Conservation (phyloP, 2,797 vertebrate species). For the Natrix natrix region DNA sequence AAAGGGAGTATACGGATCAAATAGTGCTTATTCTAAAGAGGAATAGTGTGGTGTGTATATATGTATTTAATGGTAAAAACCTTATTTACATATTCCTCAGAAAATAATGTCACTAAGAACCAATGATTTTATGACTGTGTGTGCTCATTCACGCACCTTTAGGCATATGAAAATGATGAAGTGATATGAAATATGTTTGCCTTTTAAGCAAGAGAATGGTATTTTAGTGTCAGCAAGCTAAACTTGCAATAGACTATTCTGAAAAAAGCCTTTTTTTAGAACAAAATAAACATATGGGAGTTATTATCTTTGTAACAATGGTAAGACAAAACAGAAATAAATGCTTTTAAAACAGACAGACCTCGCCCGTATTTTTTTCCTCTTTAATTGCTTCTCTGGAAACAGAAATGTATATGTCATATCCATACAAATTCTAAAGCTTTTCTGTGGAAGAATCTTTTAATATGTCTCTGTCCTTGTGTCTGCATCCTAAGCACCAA, state of each 20-base stretch:
- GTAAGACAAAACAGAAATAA: constrained; percentile 48
- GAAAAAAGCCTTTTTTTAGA: constrained; percentile 27
- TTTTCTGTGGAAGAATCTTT: constrained; percentile 21
- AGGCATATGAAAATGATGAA: not conserved
- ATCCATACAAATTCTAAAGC: constrained; percentile 46
- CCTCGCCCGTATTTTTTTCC: constrained; percentile 16
- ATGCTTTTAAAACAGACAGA: constrained; percentile 41
- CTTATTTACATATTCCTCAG: not conserved
- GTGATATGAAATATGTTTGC: not conserved
- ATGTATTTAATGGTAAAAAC: not conserved
- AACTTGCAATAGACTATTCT: constrained; percentile 29
- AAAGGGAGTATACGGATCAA: not conserved
- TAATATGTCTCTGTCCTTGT: not conserved
- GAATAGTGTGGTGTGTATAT: not conserved
- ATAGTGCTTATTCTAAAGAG: not conserved
- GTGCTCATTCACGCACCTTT: not conserved
- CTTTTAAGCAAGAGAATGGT: not conserved
- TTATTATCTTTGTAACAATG: constrained; percentile 48
- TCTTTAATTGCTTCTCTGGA: constrained; percentile 38
- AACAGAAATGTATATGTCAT: constrained; percentile 50
- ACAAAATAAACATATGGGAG: constrained; percentile 46
- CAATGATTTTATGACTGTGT: not conserved
- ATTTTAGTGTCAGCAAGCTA: not conserved
- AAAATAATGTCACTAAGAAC: not conserved
- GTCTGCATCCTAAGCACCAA: not conserved